Evolutionary conservation across 2,797 vertebrate species (phyloP).

Genomic region (Galagoides demidoff): DNA sequence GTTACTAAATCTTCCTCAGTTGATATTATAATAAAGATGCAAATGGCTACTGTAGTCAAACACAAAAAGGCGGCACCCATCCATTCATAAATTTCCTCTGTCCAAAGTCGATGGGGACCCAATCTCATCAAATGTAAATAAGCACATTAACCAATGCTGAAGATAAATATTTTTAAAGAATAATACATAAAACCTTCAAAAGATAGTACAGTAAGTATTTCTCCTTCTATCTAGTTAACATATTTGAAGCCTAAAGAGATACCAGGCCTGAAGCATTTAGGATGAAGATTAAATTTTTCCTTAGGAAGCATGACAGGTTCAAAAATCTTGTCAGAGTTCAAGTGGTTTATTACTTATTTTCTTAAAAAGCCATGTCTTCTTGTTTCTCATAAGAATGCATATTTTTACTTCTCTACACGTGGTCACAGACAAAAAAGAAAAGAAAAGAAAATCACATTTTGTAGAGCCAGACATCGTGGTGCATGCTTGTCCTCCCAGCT

Average conservation of each 20-base stretch:
- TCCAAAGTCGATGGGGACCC: neutral
- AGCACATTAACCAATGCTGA: neutral
- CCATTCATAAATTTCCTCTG: neutral
- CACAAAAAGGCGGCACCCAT: neutral
- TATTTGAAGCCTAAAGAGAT: neutral
- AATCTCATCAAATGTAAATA: neutral
- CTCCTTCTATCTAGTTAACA: neutral
- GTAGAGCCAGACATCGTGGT: neutral
- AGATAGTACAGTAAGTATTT: neutral
- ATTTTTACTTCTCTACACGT: no score
- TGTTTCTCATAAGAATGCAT: neutral
- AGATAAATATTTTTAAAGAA: neutral
- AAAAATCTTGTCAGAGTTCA: slow-evolving; percentile 10
- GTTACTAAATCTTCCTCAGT: neutral
- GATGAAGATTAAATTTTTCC: neutral
- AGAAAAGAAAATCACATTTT: neutral
- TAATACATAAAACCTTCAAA: neutral
- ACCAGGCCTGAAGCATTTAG: neutral
- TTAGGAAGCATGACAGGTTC: neutral
- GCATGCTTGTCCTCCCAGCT: neutral
- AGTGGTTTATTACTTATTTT: neutral
- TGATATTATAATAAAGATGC: neutral
- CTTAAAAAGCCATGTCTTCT: neutral
- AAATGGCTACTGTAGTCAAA: neutral
- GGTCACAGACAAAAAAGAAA: no score